Percentiles rank a stretch among this genome's conserved stretches.
Evolutionary conservation across 2,797 vertebrate species (phyloP).

Genomic region (Vespertilio murinus): DNA sequence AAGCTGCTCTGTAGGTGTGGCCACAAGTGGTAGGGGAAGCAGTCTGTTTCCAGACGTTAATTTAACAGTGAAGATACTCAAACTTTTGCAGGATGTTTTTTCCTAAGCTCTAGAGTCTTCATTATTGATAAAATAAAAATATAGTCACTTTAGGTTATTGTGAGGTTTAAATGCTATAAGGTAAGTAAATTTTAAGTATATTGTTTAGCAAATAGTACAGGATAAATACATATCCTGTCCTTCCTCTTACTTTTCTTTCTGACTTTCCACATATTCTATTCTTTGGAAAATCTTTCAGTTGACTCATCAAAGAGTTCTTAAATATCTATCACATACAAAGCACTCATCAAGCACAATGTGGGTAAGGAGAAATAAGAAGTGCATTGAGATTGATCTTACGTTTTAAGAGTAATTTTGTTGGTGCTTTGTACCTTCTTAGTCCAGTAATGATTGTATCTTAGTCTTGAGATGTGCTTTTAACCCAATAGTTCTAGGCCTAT

Average conservation of each 20-base stretch:
- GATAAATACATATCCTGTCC: not conserved
- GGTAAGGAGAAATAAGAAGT: not conserved
- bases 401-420: not conserved
- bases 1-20: fast-evolving
- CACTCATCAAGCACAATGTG: not conserved
- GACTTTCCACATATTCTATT: not conserved
- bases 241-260: not conserved
- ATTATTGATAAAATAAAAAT: not conserved
- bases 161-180: not conserved
- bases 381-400: not conserved
- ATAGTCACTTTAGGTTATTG: not conserved
- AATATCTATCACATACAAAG: not conserved
- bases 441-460: not conserved
- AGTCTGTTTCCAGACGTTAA: not conserved
- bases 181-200: not conserved
- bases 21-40: not conserved
- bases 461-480: not conserved
- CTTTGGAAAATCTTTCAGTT: not conserved
- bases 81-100: not conserved
- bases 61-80: not conserved
- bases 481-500: not conserved
- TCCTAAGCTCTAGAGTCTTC: not conserved
- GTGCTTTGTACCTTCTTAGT: not conserved
- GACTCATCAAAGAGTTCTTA: not conserved
- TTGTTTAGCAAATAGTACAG: not conserved